Evolutionary conservation across 2,797 vertebrate genomes (phyloP), one percentile per base, ranked within the genome.

Genomic region (Gymnopithys bicolor): DNA sequence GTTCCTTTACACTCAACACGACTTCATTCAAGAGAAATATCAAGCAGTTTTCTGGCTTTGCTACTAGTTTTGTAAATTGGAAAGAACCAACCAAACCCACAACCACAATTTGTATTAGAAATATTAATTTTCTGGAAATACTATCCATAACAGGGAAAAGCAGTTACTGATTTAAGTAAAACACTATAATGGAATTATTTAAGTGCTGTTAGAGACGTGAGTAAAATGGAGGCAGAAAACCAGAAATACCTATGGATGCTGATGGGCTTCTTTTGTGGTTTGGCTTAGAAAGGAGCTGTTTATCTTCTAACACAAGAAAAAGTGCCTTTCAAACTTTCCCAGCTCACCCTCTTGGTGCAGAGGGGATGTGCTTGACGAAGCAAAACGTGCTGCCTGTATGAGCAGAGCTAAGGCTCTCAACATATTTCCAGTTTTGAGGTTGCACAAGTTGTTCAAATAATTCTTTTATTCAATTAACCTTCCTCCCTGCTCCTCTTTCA

Each of bases 331-430:
- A 66, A 7, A 21, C 8, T 48, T 79, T n/a, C 64, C 13, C 48
- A 55, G 27, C 35, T 82, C n/a, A 8, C 10, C 33, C 3, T 8
- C 8, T 56, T 3, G 2, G 37, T n/a, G 56, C 66, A 22, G 64
- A 35, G 13, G 39, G 32, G 30, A 12, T 4, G 2, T 66, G 43
- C 30, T 59, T 49, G 56, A 41, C 19, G 8, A 60, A 69, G n/a
- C 24, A 45, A 68, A 68, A 52, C 0, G 0, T 1, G 6, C 21
- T 69, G 45, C 49, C 45, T 37, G 22, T 14, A 1, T 18, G 30
- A 51, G 33, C 78, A 76, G 71, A 79, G 21, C 32, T 10, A 13
- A 52, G 25, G 32, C 14, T 90, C n/a, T 84, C 3, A 1, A 46
- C 55, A 28, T 0, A 0, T 35, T 64, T 63, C 56, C 23, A 11